Evolutionary conservation across 2,113 vertebrate species (phyloP).

Genomic region (Limnothrissa miodon): DNA sequence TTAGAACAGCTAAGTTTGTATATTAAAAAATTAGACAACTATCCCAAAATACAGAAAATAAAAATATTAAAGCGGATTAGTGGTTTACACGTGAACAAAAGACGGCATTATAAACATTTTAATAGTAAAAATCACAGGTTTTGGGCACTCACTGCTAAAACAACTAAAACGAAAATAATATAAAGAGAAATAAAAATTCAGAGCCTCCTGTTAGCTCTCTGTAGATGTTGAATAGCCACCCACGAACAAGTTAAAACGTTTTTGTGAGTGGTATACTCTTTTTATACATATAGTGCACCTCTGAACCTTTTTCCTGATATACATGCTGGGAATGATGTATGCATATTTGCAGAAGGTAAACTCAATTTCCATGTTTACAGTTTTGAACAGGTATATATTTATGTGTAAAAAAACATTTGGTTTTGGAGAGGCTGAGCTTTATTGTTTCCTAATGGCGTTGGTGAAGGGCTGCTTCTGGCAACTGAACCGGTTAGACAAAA

Average conservation of each 20-base stretch:
- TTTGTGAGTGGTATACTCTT: not conserved
- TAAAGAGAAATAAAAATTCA: not conserved
- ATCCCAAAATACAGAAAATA: slow-evolving; percentile 8
- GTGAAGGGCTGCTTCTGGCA: not conserved
- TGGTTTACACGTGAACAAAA: not conserved
- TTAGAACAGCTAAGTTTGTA: not conserved
- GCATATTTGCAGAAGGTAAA: slow-evolving; percentile 24
- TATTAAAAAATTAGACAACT: not conserved
- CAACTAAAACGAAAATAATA: not conserved
- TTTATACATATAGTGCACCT: not conserved
- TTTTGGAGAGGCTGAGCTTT: not conserved
- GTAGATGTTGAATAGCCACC: not conserved
- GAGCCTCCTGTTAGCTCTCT: not conserved
- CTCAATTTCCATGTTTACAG: slow-evolving; percentile 18
- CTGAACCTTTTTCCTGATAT: not conserved
- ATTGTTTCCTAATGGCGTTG: not conserved
- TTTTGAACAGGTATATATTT: not conserved
- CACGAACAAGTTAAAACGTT: not conserved
- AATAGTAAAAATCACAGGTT: slow-evolving; percentile 20
- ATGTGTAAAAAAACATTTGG: not conserved
- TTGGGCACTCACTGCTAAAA: slow-evolving; percentile 9
- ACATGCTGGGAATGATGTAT: not conserved
- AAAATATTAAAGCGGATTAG: slow-evolving; percentile 16
- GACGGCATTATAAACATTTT: slow-evolving; percentile 1
- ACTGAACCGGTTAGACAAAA: not conserved